Evolutionary conservation across 2,797 vertebrate genomes (phyloP).

Genomic region (Simalia tracyae): DNA sequence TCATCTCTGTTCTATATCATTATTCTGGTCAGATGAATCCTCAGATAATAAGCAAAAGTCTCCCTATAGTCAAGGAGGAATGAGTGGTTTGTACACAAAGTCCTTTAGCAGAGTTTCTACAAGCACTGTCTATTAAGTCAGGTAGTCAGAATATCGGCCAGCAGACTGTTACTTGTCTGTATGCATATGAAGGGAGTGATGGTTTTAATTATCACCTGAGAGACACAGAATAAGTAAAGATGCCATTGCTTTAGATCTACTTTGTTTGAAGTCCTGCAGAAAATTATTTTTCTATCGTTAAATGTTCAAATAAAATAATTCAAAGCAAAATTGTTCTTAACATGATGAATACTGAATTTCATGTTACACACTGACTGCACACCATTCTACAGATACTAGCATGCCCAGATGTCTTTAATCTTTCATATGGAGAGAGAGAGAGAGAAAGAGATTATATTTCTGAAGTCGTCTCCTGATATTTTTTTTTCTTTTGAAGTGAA

Average conservation of each 20-base stretch:
- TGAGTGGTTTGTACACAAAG: background rate
- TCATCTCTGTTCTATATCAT: slow-evolving; percentile 30
- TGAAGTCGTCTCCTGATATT: background rate
- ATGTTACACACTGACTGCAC: background rate
- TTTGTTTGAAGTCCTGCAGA: background rate
- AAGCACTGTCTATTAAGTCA: background rate
- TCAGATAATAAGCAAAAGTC: background rate
- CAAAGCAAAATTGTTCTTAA: background rate
- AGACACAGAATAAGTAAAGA: background rate
- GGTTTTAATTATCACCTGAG: background rate
- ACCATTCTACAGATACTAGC: background rate
- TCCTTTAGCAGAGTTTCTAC: background rate
- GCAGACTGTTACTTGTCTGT: background rate
- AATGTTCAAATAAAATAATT: background rate
- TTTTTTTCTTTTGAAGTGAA: background rate
- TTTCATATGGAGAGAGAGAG: background rate
- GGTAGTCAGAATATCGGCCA: background rate
- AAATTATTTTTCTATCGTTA: background rate
- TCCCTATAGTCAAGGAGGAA: background rate
- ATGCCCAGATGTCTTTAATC: background rate
- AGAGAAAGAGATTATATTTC: background rate
- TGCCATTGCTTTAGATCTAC: background rate
- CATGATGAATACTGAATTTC: background rate
- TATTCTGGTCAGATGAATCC: background rate
- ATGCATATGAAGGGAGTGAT: background rate